A percentile compares a stretch with the other conserved stretches of the same genome.
phyloP scores from a whole-genome alignment of 2,888 invertebrate genomes.

The Drosophila phalerata region DNA sequence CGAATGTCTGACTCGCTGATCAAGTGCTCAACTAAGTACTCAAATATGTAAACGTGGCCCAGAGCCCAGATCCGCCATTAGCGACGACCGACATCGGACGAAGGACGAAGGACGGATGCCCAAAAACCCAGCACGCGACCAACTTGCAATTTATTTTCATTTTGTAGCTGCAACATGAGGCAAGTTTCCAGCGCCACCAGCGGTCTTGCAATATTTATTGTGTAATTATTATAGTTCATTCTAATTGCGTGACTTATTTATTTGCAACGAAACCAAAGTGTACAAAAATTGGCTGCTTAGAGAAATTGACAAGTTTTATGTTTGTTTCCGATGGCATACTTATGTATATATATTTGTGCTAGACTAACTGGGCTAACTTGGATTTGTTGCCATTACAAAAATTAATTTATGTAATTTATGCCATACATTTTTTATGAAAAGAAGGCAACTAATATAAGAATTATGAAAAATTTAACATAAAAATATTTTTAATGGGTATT shows the following conservation, averaged over 20 bases:
- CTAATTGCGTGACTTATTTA: conserved; percentile 56
- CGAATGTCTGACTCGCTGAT: conserved; percentile 52
- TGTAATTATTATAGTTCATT: conserved; percentile 62
- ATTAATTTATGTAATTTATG: not conserved
- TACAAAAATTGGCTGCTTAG: not conserved
- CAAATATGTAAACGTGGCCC: conserved; percentile 60
- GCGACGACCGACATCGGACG: conserved; percentile 22
- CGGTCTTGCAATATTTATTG: conserved; percentile 54
- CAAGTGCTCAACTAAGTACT: conserved; percentile 64
- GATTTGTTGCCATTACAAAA: not conserved
- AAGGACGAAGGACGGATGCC: conserved; percentile 26
- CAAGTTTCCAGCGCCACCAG: conserved; percentile 13
- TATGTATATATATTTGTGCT: not conserved
- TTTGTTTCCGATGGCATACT: not conserved
- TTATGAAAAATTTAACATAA: too few relatives aligned
- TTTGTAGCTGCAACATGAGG: conserved; percentile 47
- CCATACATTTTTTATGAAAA: not conserved
- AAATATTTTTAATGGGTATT: too few relatives aligned
- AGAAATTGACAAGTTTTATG: conserved; percentile 14
- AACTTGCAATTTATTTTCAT: conserved; percentile 64
- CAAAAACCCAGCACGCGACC: conserved; percentile 29
- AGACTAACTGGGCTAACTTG: not conserved
- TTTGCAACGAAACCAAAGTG: conserved; percentile 15
- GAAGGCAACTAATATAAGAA: too few relatives aligned
- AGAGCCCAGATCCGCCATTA: conserved; percentile 35